These are phyloP conservation scores for Heteromurus nitidus DNA, from an alignment of 2,888 invertebrate species.

Conservation along the genomic window DNA sequence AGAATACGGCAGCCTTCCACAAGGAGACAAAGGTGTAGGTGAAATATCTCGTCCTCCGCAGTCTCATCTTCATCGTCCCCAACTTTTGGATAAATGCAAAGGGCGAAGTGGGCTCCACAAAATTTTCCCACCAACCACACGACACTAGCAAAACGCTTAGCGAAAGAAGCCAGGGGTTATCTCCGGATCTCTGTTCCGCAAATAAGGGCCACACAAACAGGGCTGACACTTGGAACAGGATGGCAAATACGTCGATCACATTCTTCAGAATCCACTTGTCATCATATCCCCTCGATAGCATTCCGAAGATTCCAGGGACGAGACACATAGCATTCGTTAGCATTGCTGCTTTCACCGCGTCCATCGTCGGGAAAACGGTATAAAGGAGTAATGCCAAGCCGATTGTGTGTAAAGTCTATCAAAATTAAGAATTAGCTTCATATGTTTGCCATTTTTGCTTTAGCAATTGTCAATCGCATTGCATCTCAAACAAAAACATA, in stretches of 20 bases:
- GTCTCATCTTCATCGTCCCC: constrained; percentile 78
- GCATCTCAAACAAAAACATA: constrained; percentile 21
- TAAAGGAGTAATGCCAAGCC: constrained; percentile 77
- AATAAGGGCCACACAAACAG: constrained; percentile 83
- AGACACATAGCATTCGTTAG: constrained; percentile 77
- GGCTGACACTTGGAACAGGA: constrained; percentile 81
- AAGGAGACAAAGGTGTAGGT: constrained; percentile 84
- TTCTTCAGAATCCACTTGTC: constrained; percentile 76
- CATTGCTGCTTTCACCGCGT: constrained; percentile 77
- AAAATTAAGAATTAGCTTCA: constrained; percentile 23
- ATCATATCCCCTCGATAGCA: constrained; percentile 76
- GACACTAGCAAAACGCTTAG: constrained; percentile 83
- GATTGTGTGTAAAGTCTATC: constrained; percentile 77
- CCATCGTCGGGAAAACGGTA: constrained; percentile 77
- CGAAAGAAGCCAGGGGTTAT: constrained; percentile 80
- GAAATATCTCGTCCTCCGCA: constrained; percentile 83
- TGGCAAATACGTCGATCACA: constrained; percentile 80
- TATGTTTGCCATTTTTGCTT: background rate
- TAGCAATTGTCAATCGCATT: background rate
- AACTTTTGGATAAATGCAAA: constrained; percentile 72
- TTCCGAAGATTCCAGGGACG: constrained; percentile 76
- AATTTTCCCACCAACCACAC: constrained; percentile 91
- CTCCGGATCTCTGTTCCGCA: constrained; percentile 74
- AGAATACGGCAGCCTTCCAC: constrained; percentile 86
- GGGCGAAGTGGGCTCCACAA: constrained; percentile 76